Base-by-base conservation (phyloP, 2,888 invertebrate genomes). In the Conchocele bisecta region DNA sequence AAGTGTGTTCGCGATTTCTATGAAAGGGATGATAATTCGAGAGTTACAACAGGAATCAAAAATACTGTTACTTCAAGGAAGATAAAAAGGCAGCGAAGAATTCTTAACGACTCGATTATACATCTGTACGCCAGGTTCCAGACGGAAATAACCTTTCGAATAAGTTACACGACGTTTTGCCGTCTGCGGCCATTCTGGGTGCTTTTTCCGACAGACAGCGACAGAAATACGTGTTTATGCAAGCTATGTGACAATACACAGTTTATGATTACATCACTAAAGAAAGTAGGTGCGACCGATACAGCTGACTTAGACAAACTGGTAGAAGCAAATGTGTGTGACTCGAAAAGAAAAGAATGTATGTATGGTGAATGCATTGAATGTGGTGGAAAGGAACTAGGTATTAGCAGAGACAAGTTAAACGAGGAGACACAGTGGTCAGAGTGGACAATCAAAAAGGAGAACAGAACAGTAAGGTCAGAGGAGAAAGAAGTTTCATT, bases 111-210 rank as follows among this genome's bases (percentile, higher is more conserved):
- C 42, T 46, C 31, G 24, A 13, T 71, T 20, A 63, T 41, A 53
- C 60, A 51, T 39, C 39, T 75, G 11, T 60, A 78, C 37, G 6
- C 20, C 28, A 79, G 73, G 26, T 76, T 63, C 42, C 17, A 48
- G 11, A 15, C 42, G 28, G 72, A 75, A 26, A 39, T 37, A 22
- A 31, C 26, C 1, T 17, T 17, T 13, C 20, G 26, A 7, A 6
- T 71, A 2, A 48, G 53, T 22, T 74, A 53, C 51, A 31, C 59
- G 37, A 28, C 39, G 7, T 79, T 79, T 46, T 53, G 57, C 41
- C 35, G 65, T 17, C 37, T 68, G 31, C 29, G 63, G 20, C 77
- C 79, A 22, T 79, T 73, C 35, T 76, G 79, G 76, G 71, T 75
- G 13, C 5, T 33, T 24, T 26, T 35, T 42, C 72, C 75, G 7